Percentiles rank a stretch among this genome's conserved stretches.
Evolutionary conservation across 2,888 invertebrate genomes (phyloP).

Genomic region (Ariolimax columbianus): DNA sequence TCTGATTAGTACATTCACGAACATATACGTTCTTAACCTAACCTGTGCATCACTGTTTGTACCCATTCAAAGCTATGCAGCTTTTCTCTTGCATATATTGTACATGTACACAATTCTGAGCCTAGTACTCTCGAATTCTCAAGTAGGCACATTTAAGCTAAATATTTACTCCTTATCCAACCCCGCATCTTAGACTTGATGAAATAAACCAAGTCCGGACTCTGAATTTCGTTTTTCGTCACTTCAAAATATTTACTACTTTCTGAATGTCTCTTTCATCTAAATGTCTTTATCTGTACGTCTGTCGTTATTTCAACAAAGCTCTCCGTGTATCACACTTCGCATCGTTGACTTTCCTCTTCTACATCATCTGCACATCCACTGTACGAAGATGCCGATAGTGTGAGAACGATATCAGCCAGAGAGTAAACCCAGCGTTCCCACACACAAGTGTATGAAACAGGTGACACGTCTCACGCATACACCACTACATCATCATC

Average conservation of each 20-base stretch:
- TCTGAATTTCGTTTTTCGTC: background rate
- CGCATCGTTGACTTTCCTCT: background rate
- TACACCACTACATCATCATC: background rate
- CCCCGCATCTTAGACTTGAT: background rate
- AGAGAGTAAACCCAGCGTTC: background rate
- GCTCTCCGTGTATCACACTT: background rate
- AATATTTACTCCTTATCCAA: background rate
- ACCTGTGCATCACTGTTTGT: no score
- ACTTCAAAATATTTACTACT: constrained; percentile 27
- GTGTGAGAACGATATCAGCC: background rate
- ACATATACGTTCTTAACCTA: no score
- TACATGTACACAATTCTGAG: no score
- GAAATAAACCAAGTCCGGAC: background rate
- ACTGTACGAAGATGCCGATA: background rate
- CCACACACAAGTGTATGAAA: constrained; percentile 21
- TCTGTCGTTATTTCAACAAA: constrained; percentile 24
- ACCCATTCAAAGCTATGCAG: no score
- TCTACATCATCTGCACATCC: background rate
- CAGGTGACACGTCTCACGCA: constrained; percentile 17
- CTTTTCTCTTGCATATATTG: no score
- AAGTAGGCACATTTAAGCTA: background rate
- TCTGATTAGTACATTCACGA: no score
- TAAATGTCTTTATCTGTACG: background rate
- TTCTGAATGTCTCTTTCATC: constrained; percentile 26
- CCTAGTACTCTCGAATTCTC: background rate